Evolutionary conservation across 2,113 vertebrate species (phyloP), one percentile per base, ranked within the genome.

Genomic region (Sinocyclocheilus grahami): DNA sequence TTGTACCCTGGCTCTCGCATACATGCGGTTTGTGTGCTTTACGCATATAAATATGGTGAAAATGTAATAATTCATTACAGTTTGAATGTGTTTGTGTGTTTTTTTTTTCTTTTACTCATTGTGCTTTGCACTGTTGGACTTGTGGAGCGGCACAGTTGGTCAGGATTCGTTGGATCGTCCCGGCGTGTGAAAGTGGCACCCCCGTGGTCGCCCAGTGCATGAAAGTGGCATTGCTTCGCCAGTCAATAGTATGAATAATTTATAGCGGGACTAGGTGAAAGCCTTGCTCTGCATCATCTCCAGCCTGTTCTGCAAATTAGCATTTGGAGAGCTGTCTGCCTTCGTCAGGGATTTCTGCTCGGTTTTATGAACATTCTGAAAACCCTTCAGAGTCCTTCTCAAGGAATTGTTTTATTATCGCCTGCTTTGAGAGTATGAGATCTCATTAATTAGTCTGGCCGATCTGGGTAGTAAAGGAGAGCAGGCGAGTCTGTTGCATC

Each of bases 191-290:
- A 93, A 93, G 93, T 92, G 93, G 90, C 89, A 90, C 90, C 90
- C 91, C 90, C 91, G 92, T 91, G 89, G 85, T 90, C 85, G 87
- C 90, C 62, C 51, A 82, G 88, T 90, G 92, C 91, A 93, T 93
- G 91, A 92, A 92, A 93, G 92, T 92, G 92, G 89, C 92, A 87
- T 91, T 87, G 92, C 93, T 88, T 93, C 92, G 86, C 90, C 91
- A 93, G 93, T 93, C 93, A 90, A 92, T 92, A 91, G 90, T 91
- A 94, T 95, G 92, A 94, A 95, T 95, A 92, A 94, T 94, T 93
- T 91, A 93, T 92, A 89, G 86, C 87, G 88, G 89, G 86, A 89
- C 92, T 89, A 91, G 92, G 91, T 90, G 91, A 89, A 92, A 92
- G 92, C 90, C 92, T 92, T 92, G 91, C 93, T 93, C 92, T 90